Percentiles rank a stretch among this genome's conserved stretches.
Evolutionary conservation across 2,888 invertebrate species (phyloP).

Genomic region (Marasmarcha lunaedactyla): DNA sequence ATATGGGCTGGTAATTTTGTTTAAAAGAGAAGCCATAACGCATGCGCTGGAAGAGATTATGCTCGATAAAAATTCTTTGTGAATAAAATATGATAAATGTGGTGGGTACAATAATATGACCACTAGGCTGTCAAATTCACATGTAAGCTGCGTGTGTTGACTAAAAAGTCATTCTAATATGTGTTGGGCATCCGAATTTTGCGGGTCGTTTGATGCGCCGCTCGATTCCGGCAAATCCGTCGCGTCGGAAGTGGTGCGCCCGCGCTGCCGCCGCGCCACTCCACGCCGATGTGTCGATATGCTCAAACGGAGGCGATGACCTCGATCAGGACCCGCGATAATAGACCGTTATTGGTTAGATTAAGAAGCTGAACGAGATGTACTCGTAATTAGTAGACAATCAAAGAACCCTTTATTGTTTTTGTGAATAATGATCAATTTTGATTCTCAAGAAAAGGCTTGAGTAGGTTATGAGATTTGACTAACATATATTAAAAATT

Average conservation of each 20-base stretch:
- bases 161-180: constrained; percentile 66
- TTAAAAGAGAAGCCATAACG: constrained; percentile 31
- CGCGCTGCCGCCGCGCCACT: constrained; percentile 38
- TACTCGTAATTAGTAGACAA: constrained; percentile 10
- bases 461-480: no score
- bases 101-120: neutral
- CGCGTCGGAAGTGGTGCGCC: constrained; percentile 67
- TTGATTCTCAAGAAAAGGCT: no score
- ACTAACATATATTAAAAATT: no score
- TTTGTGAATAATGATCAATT: neutral
- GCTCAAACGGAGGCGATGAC: constrained; percentile 54
- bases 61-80: constrained; percentile 44
- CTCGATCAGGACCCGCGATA: constrained; percentile 56
- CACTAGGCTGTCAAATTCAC: constrained; percentile 31
- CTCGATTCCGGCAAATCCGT: constrained; percentile 70
- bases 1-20: constrained; percentile 39
- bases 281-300: constrained; percentile 49
- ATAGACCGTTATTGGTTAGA: constrained; percentile 43
- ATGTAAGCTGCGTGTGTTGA: constrained; percentile 34
- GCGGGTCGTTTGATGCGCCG: constrained; percentile 65
- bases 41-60: constrained; percentile 46
- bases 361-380: constrained; percentile 32
- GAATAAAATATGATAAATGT: neutral
- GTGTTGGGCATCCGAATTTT: constrained; percentile 68
- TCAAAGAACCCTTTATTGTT: neutral